Evolutionary conservation across 2,888 invertebrate species (phyloP).

Genomic region (Xylocampa areola): DNA sequence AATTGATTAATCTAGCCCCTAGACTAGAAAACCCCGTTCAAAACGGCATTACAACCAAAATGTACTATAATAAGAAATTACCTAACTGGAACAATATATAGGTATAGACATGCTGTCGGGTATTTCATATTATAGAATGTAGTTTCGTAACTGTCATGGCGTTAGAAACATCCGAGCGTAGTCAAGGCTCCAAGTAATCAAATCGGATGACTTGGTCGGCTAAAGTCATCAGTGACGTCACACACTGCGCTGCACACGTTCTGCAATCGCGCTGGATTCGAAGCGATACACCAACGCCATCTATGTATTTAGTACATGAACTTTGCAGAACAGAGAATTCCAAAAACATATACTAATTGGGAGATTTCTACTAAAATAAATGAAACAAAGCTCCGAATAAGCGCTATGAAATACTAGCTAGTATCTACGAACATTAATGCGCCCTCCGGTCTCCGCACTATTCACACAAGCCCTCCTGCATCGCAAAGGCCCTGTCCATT

Average conservation of each 20-base stretch:
- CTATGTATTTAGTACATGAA: slow-evolving; percentile 12
- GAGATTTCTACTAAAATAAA: too few species aligned
- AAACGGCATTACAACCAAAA: too few species aligned
- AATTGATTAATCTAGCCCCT: too few species aligned
- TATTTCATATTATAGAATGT: neutral
- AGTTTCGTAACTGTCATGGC: slow-evolving; percentile 14
- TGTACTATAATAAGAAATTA: too few species aligned
- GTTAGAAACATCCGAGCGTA: slow-evolving; percentile 22
- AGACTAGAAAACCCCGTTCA: too few species aligned
- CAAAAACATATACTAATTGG: too few species aligned
- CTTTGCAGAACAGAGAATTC: neutral
- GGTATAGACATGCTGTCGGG: slow-evolving; percentile 1
- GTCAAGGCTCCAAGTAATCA: slow-evolving; percentile 44
- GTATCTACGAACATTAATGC: too few species aligned
- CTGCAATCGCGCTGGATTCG: slow-evolving; percentile 8
- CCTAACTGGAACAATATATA: slow-evolving; percentile 7
- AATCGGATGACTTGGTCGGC: slow-evolving; percentile 44
- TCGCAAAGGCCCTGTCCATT: slow-evolving; percentile 40
- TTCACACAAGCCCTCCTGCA: neutral
- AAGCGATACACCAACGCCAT: slow-evolving; percentile 7
- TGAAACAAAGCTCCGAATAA: too few species aligned
- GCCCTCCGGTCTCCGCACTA: too few species aligned
- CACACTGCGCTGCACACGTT: slow-evolving; percentile 24
- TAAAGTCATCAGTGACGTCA: slow-evolving; percentile 45
- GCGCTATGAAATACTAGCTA: too few species aligned